Evolutionary conservation across 2,797 vertebrate genomes (phyloP).

Genomic region (Leuciscus waleckii): DNA sequence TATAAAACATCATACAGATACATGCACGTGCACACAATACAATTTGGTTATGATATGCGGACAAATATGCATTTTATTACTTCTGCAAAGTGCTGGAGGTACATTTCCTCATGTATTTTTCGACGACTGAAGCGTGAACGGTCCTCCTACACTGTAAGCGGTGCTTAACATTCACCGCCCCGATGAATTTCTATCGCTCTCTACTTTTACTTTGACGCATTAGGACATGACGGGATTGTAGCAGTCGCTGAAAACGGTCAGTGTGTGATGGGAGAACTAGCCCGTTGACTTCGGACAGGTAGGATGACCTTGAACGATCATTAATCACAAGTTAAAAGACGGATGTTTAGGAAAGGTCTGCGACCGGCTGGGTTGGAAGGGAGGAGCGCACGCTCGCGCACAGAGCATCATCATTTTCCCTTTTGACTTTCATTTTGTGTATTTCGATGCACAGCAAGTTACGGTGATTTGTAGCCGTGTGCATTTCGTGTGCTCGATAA

Average conservation of each 20-base stretch:
- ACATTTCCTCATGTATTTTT: conserved; percentile 1
- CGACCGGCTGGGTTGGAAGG: conserved; percentile 29
- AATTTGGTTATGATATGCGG: not conserved
- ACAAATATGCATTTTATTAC: not conserved
- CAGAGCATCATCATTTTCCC: conserved; percentile 51
- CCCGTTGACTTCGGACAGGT: conserved; percentile 66
- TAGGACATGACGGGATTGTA: conserved; percentile 65
- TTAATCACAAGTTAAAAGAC: conserved; percentile 1
- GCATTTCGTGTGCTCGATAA: conserved; percentile 32
- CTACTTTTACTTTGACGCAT: conserved; percentile 68
- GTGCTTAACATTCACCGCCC: conserved; percentile 72
- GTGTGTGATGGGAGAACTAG: conserved; percentile 61
- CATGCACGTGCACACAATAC: not conserved
- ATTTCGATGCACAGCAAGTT: conserved; percentile 47
- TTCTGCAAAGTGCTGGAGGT: not conserved
- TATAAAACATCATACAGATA: not conserved
- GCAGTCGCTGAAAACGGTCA: conserved; percentile 53
- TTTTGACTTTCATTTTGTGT: conserved; percentile 61
- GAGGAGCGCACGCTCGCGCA: conserved; percentile 48
- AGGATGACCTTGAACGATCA: conserved; percentile 10
- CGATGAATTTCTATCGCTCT: conserved; percentile 64
- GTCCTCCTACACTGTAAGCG: conserved; percentile 81
- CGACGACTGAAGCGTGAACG: not conserved
- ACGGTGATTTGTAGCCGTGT: conserved; percentile 12
- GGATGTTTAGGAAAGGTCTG: conserved; percentile 9